Evolutionary conservation across 2,113 vertebrate genomes (phyloP), one percentile per base, ranked within the genome.

Genomic region (Tachuris rubrigastra): DNA sequence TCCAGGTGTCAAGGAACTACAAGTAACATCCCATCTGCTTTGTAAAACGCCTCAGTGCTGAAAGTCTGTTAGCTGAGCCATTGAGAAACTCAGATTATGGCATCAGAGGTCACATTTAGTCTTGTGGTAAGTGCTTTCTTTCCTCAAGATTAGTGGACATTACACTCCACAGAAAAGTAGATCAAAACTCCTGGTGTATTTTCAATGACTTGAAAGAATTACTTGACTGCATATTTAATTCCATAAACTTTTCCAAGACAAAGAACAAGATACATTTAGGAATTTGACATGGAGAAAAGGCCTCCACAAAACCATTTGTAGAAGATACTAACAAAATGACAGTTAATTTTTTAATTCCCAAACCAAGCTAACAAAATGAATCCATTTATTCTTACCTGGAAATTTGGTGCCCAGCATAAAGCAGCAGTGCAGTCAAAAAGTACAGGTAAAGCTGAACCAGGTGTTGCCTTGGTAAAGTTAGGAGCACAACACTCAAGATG

Each of bases 341-440:
- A 14, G 14, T 46, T 17, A 23, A 35, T 81, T 67, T 74, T 56
- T 11, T 35, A 55, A 81, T 72, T 77, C 58, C 28, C 52, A 90
- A 81, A 60, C 16, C 39, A 88, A 89, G 31, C 9, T 56, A 66
- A 35, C 18, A 62, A 75, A 75, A 59, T 18, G 10, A 65, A 92
- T 25, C 27, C 18, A 47, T 56, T 81, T 79, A 58, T 77, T 76
- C 97, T 98, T 97, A 99, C 99, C 99, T 99, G 95, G 99, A 99
- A 89, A 99, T 99, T 97, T 99, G 99, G 97, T 99, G 99, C 90
- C 99, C 99, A 92, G 99, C 99, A 94, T 99, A 99, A 81, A 99
- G 98, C 93, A 99, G 98, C 80, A 99, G 88, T 59, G 99, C 99
- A 35, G 99, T 99, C 81, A 99, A 97, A 87, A 99, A 98, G 68